These are phyloP conservation scores for Sinonovacula constricta DNA, from an alignment of 1,140 invertebrate genomes.

Conservation along the genomic window DNA sequence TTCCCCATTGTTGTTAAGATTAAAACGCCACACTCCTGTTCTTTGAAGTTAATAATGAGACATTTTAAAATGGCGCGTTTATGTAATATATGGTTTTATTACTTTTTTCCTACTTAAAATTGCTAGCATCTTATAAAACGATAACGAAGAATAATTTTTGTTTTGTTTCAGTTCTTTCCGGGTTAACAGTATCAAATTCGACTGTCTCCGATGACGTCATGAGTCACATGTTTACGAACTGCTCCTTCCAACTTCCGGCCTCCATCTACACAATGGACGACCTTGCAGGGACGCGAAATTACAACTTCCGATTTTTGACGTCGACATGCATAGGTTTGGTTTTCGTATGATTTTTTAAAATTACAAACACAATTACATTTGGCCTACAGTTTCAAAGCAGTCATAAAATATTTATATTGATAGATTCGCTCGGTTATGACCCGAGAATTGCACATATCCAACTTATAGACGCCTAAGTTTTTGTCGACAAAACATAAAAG, in stretches of 20 bases:
- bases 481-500: too few relatives aligned
- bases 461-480: too few relatives aligned
- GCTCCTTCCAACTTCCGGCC: neutral
- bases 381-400: neutral
- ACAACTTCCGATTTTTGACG: neutral
- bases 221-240: neutral
- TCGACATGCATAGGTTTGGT: constrained; percentile 26
- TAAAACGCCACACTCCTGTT: too few relatives aligned
- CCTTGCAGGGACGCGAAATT: neutral
- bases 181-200: constrained; percentile 18
- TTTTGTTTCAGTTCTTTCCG: constrained; percentile 25
- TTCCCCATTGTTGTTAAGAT: too few relatives aligned
- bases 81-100: too few relatives aligned
- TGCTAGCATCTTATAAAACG: too few relatives aligned
- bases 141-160: neutral
- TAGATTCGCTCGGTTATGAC: neutral
- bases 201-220: neutral
- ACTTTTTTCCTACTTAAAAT: too few relatives aligned
- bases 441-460: too few relatives aligned
- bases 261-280: constrained; percentile 7
- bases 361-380: neutral
- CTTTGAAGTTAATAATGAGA: too few relatives aligned
- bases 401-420: neutral
- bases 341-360: neutral
- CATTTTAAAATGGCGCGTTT: too few relatives aligned